Evolutionary conservation across 2,888 invertebrate genomes (phyloP).

Genomic region (Stenotaenia linearis): DNA sequence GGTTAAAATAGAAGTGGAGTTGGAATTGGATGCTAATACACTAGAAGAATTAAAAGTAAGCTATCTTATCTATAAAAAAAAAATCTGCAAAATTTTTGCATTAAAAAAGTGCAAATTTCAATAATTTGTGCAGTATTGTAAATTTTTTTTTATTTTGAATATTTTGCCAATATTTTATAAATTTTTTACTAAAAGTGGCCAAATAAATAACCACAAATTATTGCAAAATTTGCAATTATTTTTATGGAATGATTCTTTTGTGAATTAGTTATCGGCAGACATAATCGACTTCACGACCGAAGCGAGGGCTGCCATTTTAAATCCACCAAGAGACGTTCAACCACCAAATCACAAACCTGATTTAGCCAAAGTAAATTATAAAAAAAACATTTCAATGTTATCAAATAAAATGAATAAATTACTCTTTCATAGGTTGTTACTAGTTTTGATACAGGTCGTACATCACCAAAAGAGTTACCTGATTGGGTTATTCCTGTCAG

Average conservation of each 20-base stretch:
- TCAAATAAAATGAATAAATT: background rate
- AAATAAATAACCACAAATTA: too few relatives aligned
- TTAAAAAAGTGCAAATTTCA: too few relatives aligned
- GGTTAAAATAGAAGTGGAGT: background rate
- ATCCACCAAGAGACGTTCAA: background rate
- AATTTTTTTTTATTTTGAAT: background rate
- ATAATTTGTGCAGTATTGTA: too few relatives aligned
- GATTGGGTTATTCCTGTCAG: background rate
- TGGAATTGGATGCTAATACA: background rate
- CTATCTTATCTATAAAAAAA: too few relatives aligned
- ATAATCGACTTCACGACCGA: background rate
- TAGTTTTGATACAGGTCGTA: background rate
- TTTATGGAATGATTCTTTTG: too few relatives aligned
- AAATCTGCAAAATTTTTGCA: too few relatives aligned
- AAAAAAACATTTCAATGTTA: background rate
- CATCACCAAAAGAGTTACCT: background rate
- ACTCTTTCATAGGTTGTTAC: background rate
- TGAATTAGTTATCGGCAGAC: background rate
- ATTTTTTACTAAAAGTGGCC: too few relatives aligned
- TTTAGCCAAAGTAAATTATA: background rate
- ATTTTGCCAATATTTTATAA: background rate
- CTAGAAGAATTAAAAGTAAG: background rate
- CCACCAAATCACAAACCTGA: background rate
- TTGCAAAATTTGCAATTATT: too few relatives aligned
- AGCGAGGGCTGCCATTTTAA: background rate